Conservation (phyloP, 2,113 vertebrate species). For the Crotalus horridus region DNA sequence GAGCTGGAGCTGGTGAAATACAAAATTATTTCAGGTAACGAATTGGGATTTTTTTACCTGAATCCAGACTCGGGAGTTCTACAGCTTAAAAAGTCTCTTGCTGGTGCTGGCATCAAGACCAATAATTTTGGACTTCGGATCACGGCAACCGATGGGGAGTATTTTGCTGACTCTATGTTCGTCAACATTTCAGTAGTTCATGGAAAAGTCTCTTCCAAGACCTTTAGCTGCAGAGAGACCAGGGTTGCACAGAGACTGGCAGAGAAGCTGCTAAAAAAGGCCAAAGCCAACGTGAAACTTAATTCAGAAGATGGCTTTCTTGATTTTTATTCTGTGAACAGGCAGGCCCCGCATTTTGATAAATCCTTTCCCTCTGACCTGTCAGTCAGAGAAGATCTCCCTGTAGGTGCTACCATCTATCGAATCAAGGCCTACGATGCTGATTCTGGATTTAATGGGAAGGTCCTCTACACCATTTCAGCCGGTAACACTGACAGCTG, state of each 20-base stretch:
- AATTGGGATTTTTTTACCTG: conserved; percentile 87
- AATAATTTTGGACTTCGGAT: conserved; percentile 86
- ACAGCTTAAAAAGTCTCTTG: conserved; percentile 79
- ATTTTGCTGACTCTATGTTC: conserved; percentile 92
- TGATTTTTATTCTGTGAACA: conserved; percentile 91
- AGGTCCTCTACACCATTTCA: conserved; percentile 86
- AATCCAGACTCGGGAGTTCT: conserved; percentile 95
- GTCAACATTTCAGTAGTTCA: conserved; percentile 91
- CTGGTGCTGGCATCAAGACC: conserved; percentile 78
- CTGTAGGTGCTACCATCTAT: conserved; percentile 80
- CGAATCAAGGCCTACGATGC: conserved; percentile 87
- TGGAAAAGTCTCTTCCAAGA: conserved; percentile 82
- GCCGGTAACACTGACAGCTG: conserved; percentile 89
- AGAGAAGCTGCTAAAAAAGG: conserved; percentile 93
- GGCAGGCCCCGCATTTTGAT: conserved; percentile 91
- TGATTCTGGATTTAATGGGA: conserved; percentile 94
- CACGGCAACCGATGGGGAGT: conserved; percentile 93
- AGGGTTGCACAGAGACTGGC: conserved; percentile 91
- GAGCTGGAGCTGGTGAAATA: conserved; percentile 94
- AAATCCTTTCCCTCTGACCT: conserved; percentile 89
- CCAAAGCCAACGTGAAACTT: conserved; percentile 84
- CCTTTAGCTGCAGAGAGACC: conserved; percentile 90
- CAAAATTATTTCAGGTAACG: conserved; percentile 94
- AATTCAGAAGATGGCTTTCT: conserved; percentile 91
- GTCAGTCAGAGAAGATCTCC: conserved; percentile 84